Conservation (phyloP, 2,113 vertebrate genomes). For the Semicossyphus pulcher region DNA sequence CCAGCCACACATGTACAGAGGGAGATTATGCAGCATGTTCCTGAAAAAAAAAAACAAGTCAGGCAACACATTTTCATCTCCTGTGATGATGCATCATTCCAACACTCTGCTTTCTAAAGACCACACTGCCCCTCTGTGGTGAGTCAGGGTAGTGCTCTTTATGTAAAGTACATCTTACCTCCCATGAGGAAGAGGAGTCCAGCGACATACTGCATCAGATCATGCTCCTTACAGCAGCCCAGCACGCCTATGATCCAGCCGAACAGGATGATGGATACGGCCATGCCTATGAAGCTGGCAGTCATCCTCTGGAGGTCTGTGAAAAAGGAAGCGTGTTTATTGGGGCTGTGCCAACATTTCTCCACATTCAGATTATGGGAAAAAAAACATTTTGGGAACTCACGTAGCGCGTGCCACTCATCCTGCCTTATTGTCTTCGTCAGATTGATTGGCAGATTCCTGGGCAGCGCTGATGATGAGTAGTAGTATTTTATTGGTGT, state of each 20-base stretch:
- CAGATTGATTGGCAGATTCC: slow-evolving; percentile 89
- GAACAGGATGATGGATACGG: slow-evolving; percentile 92
- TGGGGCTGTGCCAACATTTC: neutral
- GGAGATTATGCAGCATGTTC: slow-evolving; percentile 99
- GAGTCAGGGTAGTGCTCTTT: slow-evolving; percentile 32
- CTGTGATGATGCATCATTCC: slow-evolving; percentile 36
- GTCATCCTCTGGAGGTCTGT: slow-evolving; percentile 94
- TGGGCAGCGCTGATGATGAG: slow-evolving; percentile 90
- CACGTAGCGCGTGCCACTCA: slow-evolving; percentile 93
- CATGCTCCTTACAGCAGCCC: slow-evolving; percentile 93
- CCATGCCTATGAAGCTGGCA: slow-evolving; percentile 94
- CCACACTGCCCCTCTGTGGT: slow-evolving; percentile 69
- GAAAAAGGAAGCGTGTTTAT: neutral
- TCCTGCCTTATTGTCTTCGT: slow-evolving; percentile 94
- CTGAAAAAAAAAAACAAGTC: slow-evolving; percentile 75
- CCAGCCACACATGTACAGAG: slow-evolving; percentile 98
- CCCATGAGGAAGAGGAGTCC: slow-evolving; percentile 96
- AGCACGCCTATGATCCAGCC: slow-evolving; percentile 92
- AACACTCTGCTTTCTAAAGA: slow-evolving; percentile 24
- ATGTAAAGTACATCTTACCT: slow-evolving; percentile 84
- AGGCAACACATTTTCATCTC: slow-evolving; percentile 28
- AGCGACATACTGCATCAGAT: slow-evolving; percentile 96
- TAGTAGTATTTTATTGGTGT: slow-evolving; percentile 93
- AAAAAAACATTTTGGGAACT: slow-evolving; percentile 69
- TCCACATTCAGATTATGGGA: slow-evolving; percentile 1